These are phyloP conservation scores for Hippopotamus amphibius DNA, from an alignment of 2,113 vertebrate species.

Conservation along the genomic window DNA sequence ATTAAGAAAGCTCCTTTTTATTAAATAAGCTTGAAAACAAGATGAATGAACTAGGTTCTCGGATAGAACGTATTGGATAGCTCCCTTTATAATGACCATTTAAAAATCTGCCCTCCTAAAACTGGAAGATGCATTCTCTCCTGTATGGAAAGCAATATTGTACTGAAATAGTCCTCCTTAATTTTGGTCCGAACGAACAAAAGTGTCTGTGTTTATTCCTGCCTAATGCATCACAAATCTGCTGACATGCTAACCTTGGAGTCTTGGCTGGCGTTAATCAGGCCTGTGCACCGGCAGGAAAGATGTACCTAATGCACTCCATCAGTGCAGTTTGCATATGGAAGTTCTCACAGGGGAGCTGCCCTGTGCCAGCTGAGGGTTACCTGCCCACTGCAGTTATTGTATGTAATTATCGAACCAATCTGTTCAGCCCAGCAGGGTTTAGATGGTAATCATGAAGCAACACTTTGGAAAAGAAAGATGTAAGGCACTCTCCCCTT, in stretches of 20 bases:
- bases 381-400: constrained; percentile 96
- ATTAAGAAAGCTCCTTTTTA: constrained; percentile 84
- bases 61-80: constrained; percentile 72
- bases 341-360: constrained; percentile 94
- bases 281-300: constrained; percentile 89
- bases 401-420: constrained; percentile 99
- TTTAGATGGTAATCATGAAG: constrained; percentile 95
- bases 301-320: constrained; percentile 90
- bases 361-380: constrained; percentile 95
- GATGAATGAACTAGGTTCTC: constrained; percentile 83
- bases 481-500: constrained; percentile 87
- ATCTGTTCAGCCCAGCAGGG: constrained; percentile 99
- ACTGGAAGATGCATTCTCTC: constrained; percentile 82
- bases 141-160: constrained; percentile 78
- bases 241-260: constrained; percentile 94
- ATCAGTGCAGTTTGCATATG: constrained; percentile 95
- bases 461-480: constrained; percentile 93
- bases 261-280: constrained; percentile 91
- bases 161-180: constrained; percentile 86
- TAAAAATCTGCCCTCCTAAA: constrained; percentile 80
- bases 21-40: constrained; percentile 86
- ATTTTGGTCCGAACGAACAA: constrained; percentile 88
- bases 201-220: constrained; percentile 94
- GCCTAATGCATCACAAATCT: constrained; percentile 95
- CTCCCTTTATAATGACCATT: constrained; percentile 79